Conservation (phyloP, 2,797 vertebrate genomes). For the Myiothlypis chrysogaster region DNA sequence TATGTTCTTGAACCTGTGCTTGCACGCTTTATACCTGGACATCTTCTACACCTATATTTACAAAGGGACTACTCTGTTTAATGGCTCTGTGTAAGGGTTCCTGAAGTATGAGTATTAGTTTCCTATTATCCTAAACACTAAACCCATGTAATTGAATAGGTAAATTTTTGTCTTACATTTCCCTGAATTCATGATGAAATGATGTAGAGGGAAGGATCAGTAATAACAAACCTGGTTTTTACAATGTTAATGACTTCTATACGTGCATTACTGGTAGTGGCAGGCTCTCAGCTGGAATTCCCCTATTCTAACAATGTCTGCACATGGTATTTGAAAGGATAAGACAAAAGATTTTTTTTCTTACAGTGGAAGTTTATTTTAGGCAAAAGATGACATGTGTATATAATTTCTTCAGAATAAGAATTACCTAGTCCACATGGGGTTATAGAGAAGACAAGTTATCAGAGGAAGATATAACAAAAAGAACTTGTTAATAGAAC, state of each 20-base stretch:
- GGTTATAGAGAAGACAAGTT: neutral
- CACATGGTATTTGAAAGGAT: neutral
- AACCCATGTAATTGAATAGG: neutral
- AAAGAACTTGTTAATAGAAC: neutral
- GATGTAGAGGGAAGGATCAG: neutral
- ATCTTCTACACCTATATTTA: neutral
- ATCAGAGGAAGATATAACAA: neutral
- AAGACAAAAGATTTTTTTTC: neutral
- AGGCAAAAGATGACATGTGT: neutral
- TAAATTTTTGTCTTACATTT: neutral
- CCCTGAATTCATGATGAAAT: neutral
- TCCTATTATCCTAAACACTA: neutral
- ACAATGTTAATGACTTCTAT: neutral
- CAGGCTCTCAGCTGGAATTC: neutral
- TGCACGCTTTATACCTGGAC: neutral
- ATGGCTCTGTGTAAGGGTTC: neutral
- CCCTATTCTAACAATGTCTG: neutral
- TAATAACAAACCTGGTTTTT: neutral
- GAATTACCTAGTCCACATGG: neutral
- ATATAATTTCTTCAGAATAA: neutral
- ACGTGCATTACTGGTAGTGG: neutral
- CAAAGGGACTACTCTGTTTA: neutral
- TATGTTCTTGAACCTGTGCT: neutral
- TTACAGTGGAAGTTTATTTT: neutral
- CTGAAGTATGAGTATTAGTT: neutral